Base-by-base conservation (phyloP, 1,140 invertebrate genomes). In the Drosophila bipectinata region DNA sequence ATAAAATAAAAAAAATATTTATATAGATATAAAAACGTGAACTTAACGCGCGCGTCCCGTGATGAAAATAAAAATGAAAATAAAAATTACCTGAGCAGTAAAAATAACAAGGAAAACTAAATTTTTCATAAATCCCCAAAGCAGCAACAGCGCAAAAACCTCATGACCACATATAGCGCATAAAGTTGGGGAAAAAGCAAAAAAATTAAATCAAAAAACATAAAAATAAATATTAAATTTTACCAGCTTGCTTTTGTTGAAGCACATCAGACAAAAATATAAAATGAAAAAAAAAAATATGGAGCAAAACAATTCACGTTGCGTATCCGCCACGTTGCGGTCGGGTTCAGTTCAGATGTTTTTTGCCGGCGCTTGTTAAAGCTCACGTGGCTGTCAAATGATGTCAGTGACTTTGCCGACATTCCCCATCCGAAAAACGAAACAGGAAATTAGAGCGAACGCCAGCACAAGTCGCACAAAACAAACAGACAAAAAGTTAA, bases 401-500 rank as follows among this genome's bases (percentile, higher is more conserved):
- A 82, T 78, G 59, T 82, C 74, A 77, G 56, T 66, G 58, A 62
- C 52, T 69, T 57, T 49, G 14, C 18, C 44, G 52, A 59, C 47
- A 48, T 56, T 53, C 21, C 24, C 44, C 34, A 44, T 44, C 37
- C 15, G 34, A 34, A 39, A 59, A 54, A 15, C 54, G 32, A 44
- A 69, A 58, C 73, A 55, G 77, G 68, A 84, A 84, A 85, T 84
- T 76, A 77, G 76, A 66, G 48, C 56, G 54, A 64, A 67, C 48
- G 59, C 64, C 64, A 62, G 52, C 45, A 72, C 41, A 76, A 63
- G 66, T 58, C 63, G 78, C 61, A 81, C 69, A 78, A 79, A 59
- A 72, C 74, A 82, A 88, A 87, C 83, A 72, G 75, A 74, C 82
- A 78, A 87, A 88, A 87, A 87, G 83, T 88, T 88, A 87, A 88